Base-by-base conservation (phyloP, 2,113 vertebrate genomes). In the Cygnus atratus region DNA sequence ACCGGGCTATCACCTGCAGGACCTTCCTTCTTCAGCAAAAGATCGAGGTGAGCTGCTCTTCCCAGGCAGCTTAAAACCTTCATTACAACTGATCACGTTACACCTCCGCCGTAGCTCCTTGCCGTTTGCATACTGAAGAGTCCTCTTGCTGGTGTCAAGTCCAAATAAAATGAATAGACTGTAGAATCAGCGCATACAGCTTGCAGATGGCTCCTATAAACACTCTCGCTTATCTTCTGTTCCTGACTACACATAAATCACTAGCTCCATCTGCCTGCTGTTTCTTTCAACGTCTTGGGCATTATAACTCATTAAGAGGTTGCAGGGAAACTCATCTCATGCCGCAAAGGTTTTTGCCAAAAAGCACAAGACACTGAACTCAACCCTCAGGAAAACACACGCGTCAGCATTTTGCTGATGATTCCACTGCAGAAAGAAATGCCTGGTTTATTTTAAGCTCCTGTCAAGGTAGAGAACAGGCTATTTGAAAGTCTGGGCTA, bases 211-310 rank as follows among this genome's bases (percentile, higher is more conserved):
- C 48, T 71, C 41, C 86, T 84, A 0, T 24, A 86, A 86, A 79
- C 65, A 10, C 35, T 77, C 37, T 78, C 41, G 13, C 41, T 83
- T 63, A 71, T 3, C 58, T 82, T 72, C 86, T 41, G 41, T 44
- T 89, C 54, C 52, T 0, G 0, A 18, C 8, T 4, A 37, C n/a
- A 50, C 65, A 44, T 92, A 80, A 95, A 92, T 96, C 94, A 54
- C 88, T 89, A 95, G 95, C 91, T 96, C 94, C 94, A 95, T 94
- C 93, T 97, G 94, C 65, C 81, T 96, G 83, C 90, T 43, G 3
- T 63, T 92, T 76, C 78, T 39, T 75, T 87, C 70, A 87, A 63
- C 16, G 16, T 54, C 80, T 59, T 57, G 70, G 37, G 75, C 46
- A 33, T 75, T 82, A 28, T 68, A 84, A 87, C 54, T 93, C 84